Percentiles rank a stretch among this genome's conserved stretches.
These are phyloP conservation scores for Mormyrus lacerda DNA, from an alignment of 2,113 vertebrate species.

Conservation along the genomic window DNA sequence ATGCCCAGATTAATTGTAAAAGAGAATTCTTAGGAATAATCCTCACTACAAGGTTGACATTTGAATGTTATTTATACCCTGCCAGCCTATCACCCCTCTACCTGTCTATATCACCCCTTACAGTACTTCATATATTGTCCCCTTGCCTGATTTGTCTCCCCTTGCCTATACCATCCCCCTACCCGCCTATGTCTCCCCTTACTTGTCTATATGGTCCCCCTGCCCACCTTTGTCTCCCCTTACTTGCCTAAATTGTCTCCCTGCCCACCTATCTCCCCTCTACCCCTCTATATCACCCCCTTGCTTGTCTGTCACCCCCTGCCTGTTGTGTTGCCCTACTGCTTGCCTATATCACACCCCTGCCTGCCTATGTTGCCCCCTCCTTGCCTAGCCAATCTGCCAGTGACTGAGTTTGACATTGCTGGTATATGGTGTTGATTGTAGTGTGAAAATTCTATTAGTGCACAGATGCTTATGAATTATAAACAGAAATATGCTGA, in stretches of 20 bases:
- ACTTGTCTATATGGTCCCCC: not conserved
- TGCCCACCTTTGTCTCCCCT: too few relatives aligned
- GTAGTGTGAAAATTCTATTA: not conserved
- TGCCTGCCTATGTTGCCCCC: too few relatives aligned
- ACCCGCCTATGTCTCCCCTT: not conserved
- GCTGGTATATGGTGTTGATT: not conserved
- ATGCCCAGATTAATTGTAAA: not conserved
- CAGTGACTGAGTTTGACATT: not conserved
- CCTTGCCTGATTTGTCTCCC: too few relatives aligned
- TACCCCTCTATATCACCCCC: too few relatives aligned
- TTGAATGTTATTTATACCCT: not conserved
- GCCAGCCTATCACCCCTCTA: not conserved
- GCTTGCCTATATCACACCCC: not conserved
- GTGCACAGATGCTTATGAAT: not conserved
- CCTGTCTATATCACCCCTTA: too few relatives aligned
- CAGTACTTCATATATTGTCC: too few relatives aligned
- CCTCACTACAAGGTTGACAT: not conserved
- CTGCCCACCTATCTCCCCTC: too few relatives aligned
- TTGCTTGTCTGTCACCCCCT: too few relatives aligned
- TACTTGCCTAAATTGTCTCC: too few relatives aligned
- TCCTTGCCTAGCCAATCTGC: not conserved
- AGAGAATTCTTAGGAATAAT: not conserved
- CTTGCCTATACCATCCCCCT: too few relatives aligned
- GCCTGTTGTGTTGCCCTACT: too few relatives aligned
- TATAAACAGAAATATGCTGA: not conserved